Evolutionary conservation across 2,888 invertebrate species (phyloP).

Genomic region (Punctoribates punctum): DNA sequence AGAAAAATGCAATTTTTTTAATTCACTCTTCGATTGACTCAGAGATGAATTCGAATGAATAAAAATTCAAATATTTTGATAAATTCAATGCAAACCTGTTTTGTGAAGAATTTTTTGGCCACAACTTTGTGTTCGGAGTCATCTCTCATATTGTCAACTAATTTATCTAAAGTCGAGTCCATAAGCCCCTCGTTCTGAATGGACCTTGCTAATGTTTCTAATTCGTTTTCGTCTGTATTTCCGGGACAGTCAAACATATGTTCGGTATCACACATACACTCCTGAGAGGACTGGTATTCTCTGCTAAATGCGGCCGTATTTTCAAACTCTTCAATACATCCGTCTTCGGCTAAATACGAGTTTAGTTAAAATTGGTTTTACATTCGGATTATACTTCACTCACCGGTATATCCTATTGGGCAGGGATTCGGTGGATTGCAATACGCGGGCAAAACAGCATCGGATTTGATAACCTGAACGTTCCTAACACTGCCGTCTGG

Average conservation of each 20-base stretch:
- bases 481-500: slow-evolving; percentile 58
- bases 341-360: slow-evolving; percentile 66
- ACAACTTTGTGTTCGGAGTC: slow-evolving; percentile 57
- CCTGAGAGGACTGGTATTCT: slow-evolving; percentile 82
- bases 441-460: slow-evolving; percentile 89
- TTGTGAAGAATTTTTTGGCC: slow-evolving; percentile 67
- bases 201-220: slow-evolving; percentile 51
- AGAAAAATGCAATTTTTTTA: slow-evolving; percentile 11
- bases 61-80: neutral
- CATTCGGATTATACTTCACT: slow-evolving; percentile 20
- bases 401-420: slow-evolving; percentile 84
- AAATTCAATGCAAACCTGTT: slow-evolving; percentile 28
- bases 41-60: neutral
- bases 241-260: slow-evolving; percentile 92
- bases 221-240: slow-evolving; percentile 50
- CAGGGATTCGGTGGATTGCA: slow-evolving; percentile 99
- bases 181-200: slow-evolving; percentile 52
- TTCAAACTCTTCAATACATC: slow-evolving; percentile 85
- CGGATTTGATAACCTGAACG: slow-evolving; percentile 71
- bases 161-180: slow-evolving; percentile 62
- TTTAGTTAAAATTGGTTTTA: neutral
- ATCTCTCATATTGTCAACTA: slow-evolving; percentile 58
- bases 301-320: slow-evolving; percentile 94
- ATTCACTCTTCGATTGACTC: neutral
- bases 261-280: slow-evolving; percentile 96